Evolutionary conservation across 1,140 invertebrate species (phyloP), one percentile per base, ranked within the genome.

Genomic region (Heliconius himera): DNA sequence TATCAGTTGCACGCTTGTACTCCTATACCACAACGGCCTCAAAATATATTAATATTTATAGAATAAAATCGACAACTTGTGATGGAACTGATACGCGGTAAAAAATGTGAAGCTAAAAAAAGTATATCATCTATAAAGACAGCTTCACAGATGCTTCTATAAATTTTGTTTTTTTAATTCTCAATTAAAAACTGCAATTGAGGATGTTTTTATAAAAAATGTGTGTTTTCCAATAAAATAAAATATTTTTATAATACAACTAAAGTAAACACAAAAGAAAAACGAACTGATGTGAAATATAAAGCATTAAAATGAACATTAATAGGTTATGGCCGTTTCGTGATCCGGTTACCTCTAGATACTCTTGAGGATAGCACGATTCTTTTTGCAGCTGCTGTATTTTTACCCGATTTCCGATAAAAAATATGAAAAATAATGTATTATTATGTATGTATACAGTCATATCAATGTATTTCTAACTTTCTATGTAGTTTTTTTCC

Each of bases 321-420:
- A 66, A 66, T 66, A 66, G 60, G 60, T 66, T 66, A 66, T 66
- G 60, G 60, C 60, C 60, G 60, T 66, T 66, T 66, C 60, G 60
- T 66, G 26, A 66, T 66, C 60, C n/a, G 60, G 26, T 66, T 66
- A 66, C 60, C 60, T 29, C 60, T 26, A 66, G 60, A 66, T 29
- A 66, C 60, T 66, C 60, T 66, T 26, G 60, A 66, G 60, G 9
- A n/a, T 22, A 66, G 60, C 29, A 66, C 26, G 26, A 29, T 66
- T 66, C 11, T 29, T 29, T 66, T 66, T 29, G 22, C 60, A 66
- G 60, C 60, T 66, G 60, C 26, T 29, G 9, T 66, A 66, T 29
- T 66, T 66, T 66, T 66, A 66, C 29, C 26, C 26, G 60, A 26
- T 13, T 66, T 66, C 13, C 22, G 11, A 11, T 29, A 29, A 22